Evolutionary conservation across 1,140 invertebrate species (phyloP).

Genomic region (Brachionus sp.): DNA sequence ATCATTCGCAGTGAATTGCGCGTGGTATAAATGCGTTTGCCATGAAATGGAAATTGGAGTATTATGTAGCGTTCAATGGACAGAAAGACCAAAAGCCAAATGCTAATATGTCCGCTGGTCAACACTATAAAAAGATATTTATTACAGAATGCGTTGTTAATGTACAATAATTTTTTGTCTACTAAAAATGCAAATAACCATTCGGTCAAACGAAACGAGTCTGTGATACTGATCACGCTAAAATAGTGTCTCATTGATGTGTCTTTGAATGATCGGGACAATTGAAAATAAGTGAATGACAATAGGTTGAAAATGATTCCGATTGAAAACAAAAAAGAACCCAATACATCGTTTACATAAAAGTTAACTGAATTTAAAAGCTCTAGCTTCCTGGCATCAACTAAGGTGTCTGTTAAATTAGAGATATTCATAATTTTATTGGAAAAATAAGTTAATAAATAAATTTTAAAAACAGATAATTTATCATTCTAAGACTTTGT

Average conservation of each 20-base stretch:
- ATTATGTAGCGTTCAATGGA: constrained; percentile 42
- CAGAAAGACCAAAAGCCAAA: constrained; percentile 37
- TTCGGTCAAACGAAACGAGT: constrained; percentile 29
- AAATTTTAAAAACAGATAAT: neutral
- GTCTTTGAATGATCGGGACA: constrained; percentile 22
- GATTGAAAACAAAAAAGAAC: neutral
- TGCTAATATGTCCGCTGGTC: constrained; percentile 26
- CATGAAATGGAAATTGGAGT: constrained; percentile 29
- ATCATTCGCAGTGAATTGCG: constrained; percentile 28
- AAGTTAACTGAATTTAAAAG: neutral
- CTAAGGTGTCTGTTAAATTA: neutral
- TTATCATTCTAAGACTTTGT: constrained; percentile 20
- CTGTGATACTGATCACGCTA: constrained; percentile 14
- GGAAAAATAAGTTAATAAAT: neutral
- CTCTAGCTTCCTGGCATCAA: neutral
- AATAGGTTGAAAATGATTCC: constrained; percentile 26
- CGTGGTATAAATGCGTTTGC: constrained; percentile 10
- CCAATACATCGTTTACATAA: constrained; percentile 31
- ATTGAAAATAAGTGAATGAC: constrained; percentile 37
- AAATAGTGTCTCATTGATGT: constrained; percentile 45
- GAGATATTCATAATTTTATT: neutral
- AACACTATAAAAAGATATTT: neutral
- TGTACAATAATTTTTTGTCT: neutral
- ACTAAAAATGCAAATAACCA: constrained; percentile 24
- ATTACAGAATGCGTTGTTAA: neutral